Conservation (phyloP, 2,888 invertebrate genomes). For the Apeira syringaria region DNA sequence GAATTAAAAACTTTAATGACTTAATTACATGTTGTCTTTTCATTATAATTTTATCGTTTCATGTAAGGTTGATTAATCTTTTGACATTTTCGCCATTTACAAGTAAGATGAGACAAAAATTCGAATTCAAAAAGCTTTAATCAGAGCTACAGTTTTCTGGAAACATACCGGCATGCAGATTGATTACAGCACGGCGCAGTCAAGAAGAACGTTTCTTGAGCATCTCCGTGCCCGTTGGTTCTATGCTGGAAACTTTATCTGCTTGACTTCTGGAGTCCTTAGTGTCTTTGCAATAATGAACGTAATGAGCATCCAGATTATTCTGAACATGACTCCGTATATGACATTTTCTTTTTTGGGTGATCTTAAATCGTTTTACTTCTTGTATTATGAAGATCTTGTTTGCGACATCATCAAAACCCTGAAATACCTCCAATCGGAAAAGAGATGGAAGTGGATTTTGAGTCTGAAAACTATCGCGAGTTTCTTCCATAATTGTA, state of each 20-base stretch:
- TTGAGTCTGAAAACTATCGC: no score
- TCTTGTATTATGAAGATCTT: slow-evolving; percentile 35
- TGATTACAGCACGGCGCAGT: slow-evolving; percentile 4
- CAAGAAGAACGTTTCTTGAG: neutral
- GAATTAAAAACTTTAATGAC: no score
- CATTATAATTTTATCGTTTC: no score
- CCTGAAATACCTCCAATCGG: slow-evolving; percentile 29
- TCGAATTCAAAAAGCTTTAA: slow-evolving; percentile 36
- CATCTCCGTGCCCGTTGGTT: slow-evolving; percentile 35
- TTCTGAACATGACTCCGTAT: slow-evolving; percentile 46
- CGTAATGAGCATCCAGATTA: slow-evolving; percentile 32
- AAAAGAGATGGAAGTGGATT: no score
- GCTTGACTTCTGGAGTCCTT: slow-evolving; percentile 26
- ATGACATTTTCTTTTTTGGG: slow-evolving; percentile 42
- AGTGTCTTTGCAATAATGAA: slow-evolving; percentile 17
- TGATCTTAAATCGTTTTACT: slow-evolving; percentile 38
- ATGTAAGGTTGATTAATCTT: no score
- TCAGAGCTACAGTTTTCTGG: slow-evolving; percentile 33
- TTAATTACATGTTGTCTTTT: no score
- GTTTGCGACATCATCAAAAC: slow-evolving; percentile 38
- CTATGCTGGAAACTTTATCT: slow-evolving; percentile 32
- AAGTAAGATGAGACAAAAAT: slow-evolving; percentile 25
- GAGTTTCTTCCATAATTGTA: no score
- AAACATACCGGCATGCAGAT: slow-evolving; percentile 19
- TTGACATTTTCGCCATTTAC: no score